Percentiles rank a stretch among this genome's conserved stretches.
Evolutionary conservation across 2,113 vertebrate species (phyloP).

Genomic region (Anhinga anhinga): DNA sequence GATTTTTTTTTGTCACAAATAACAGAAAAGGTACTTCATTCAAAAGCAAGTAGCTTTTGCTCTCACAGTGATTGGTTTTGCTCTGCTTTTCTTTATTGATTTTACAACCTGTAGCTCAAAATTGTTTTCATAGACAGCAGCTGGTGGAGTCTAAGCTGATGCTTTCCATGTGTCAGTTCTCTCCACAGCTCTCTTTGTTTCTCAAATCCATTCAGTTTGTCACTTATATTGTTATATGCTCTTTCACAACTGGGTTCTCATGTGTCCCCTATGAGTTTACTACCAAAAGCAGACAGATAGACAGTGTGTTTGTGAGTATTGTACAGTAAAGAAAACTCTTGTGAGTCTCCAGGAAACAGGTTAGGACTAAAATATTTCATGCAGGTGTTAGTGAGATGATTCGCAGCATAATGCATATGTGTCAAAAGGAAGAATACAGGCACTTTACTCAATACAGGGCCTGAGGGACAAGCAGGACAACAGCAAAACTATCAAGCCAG

Average conservation of each 20-base stretch:
- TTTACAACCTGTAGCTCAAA: not conserved
- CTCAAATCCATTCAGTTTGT: not conserved
- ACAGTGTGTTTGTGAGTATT: not conserved
- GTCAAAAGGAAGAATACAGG: not conserved
- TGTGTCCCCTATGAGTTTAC: not conserved
- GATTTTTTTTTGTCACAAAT: not conserved
- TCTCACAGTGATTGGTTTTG: not conserved
- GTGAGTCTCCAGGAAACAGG: not conserved
- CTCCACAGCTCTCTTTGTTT: not conserved
- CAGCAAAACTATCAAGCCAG: not conserved
- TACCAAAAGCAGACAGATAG: not conserved
- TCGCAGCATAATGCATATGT: not conserved
- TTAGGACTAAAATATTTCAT: not conserved
- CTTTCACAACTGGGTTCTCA: not conserved
- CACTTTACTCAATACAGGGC: not conserved
- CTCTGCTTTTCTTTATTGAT: constrained; percentile 1
- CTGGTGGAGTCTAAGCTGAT: not conserved
- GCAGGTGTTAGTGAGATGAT: not conserved
- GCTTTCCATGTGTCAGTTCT: not conserved
- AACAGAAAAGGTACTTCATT: not conserved
- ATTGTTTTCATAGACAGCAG: not conserved
- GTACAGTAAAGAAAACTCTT: not conserved
- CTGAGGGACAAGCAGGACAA: not conserved
- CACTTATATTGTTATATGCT: not conserved
- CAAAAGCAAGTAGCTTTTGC: not conserved